These are phyloP conservation scores for Thera obeliscata DNA, from an alignment of 2,888 invertebrate species.

Conservation along the genomic window DNA sequence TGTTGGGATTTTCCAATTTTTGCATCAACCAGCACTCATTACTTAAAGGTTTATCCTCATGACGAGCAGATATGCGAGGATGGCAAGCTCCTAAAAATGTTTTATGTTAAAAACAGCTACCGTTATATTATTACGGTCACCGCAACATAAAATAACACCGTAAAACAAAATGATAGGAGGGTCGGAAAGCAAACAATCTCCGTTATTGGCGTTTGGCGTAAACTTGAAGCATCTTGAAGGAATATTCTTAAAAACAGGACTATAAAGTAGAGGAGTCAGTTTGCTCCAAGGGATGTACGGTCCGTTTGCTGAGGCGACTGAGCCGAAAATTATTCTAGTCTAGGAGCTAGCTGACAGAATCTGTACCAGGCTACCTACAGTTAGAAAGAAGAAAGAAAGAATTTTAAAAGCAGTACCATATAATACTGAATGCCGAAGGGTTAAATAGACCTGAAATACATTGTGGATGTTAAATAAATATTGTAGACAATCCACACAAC, in stretches of 20 bases:
- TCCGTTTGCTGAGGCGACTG: conserved; percentile 57
- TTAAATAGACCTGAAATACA: too few relatives aligned
- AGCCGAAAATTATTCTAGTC: conserved; percentile 65
- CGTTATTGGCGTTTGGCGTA: conserved; percentile 39
- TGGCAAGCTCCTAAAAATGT: background rate
- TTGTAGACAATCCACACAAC: too few relatives aligned
- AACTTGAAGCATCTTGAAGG: conserved; percentile 40
- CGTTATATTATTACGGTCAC: conserved; percentile 17
- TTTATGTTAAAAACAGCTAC: conserved; percentile 22
- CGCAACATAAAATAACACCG: conserved; percentile 25
- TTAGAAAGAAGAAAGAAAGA: too few relatives aligned
- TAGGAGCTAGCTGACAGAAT: conserved; percentile 42
- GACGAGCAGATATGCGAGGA: background rate
- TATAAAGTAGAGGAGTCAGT: conserved; percentile 53
- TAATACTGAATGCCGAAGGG: too few relatives aligned
- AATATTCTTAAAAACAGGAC: conserved; percentile 51
- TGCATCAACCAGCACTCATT: background rate
- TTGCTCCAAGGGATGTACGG: conserved; percentile 47
- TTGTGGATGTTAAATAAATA: too few relatives aligned
- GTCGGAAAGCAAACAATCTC: conserved; percentile 40
- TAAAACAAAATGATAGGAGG: conserved; percentile 33
- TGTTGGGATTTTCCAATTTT: background rate
- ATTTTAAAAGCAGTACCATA: too few relatives aligned
- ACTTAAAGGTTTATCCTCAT: background rate
- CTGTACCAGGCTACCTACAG: background rate